Conservation (phyloP, 1,140 invertebrate genomes). For the Argopecten irradians region DNA sequence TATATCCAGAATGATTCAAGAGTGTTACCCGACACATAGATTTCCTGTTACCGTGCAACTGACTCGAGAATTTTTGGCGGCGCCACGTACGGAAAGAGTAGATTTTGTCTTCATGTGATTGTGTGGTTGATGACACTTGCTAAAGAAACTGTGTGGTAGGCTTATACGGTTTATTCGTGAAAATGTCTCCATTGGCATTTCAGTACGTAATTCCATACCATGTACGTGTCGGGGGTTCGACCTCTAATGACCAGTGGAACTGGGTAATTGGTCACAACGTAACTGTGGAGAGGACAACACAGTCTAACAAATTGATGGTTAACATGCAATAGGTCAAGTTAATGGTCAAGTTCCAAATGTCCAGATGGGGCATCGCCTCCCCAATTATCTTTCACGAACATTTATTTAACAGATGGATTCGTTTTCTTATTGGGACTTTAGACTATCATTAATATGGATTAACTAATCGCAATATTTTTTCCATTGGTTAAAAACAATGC, state of each 20-base stretch:
- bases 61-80: neutral
- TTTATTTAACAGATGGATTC: too few species aligned
- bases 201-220: neutral
- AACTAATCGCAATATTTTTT: too few species aligned
- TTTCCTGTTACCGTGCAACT: neutral
- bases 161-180: neutral
- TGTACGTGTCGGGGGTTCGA: neutral
- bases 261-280: neutral
- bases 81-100: neutral
- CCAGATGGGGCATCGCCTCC: neutral
- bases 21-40: neutral
- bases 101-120: neutral
- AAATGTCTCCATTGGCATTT: neutral
- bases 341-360: neutral
- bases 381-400: neutral
- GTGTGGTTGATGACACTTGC: neutral
- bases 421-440: too few species aligned
- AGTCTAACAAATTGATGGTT: neutral
- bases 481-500: too few species aligned
- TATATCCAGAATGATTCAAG: neutral
- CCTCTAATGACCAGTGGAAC: neutral
- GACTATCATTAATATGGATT: too few species aligned
- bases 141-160: neutral
- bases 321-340: neutral
- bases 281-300: neutral